Base-by-base conservation (phyloP, 2,113 vertebrate species). In the Lonchura striata region DNA sequence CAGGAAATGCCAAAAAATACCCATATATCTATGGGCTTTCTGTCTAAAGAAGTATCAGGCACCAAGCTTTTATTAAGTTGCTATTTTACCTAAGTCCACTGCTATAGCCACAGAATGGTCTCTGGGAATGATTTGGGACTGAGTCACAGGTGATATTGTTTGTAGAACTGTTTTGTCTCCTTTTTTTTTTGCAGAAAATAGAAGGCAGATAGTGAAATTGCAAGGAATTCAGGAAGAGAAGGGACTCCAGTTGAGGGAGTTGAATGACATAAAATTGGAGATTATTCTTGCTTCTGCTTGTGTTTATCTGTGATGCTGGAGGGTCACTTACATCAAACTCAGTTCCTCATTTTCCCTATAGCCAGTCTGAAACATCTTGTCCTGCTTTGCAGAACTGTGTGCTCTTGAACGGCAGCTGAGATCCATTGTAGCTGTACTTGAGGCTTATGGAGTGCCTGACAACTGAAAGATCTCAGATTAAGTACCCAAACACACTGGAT, bases 381-480 rank as follows among this genome's bases (percentile, higher is more conserved):
- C 49, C 42, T 79, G 24, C 52, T 90, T 64, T 93, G 41, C 60
- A 53, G 42, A 87, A 18, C 82, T 63, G 11, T 74, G 71, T 66
- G 20, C 44, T 89, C 46, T 61, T 86, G 47, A 91, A 31, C 54
- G 75, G 74, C 83, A 92, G 56, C 89, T 95, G 89, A 92, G 68
- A 46, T 71, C 54, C 84, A 2, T 86, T 88, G 59, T 17, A 78
- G 20, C 66, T 95, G 27, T 81, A 8, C 64, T 81, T 64, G 41
- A 86, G 76, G 27, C 44, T 57, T 66, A 22, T 63, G 60, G 28
- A 94, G 56, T 78, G 79, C 35, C 79, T 95, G 68, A 68, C 93
- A 90, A 75, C 28, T 27, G 52, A 88, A 83, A 86, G 59, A 64
- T 86, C 76, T 94, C 85, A 75, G 25, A 75, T 95, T 86, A 88